A percentile compares a stretch with the other conserved stretches of the same genome.
Evolutionary conservation across 1,140 invertebrate species (phyloP).

Genomic region (Drosophila azteca): DNA sequence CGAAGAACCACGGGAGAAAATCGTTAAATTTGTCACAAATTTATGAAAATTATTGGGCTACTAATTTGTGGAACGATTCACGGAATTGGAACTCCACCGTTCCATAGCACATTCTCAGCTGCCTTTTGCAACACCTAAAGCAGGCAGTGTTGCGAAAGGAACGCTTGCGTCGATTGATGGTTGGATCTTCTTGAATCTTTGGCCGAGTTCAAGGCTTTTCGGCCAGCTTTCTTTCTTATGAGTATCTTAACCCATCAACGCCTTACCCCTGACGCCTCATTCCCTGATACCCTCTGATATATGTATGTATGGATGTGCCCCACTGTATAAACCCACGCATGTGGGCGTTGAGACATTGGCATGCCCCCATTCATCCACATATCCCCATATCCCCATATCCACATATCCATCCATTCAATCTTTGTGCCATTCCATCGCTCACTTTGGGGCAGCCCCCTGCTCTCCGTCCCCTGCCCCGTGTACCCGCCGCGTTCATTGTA

Average conservation of each 20-base stretch:
- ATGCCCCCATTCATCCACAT: conserved; percentile 57
- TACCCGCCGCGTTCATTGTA: background rate
- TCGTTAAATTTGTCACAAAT: conserved; percentile 55
- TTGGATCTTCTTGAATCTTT: too few relatives aligned
- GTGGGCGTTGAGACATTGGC: conserved; percentile 66
- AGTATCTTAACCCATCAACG: conserved; percentile 18
- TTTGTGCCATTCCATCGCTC: conserved; percentile 11
- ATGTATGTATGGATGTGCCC: too few relatives aligned
- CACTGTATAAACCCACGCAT: conserved; percentile 12
- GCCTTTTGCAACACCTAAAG: background rate
- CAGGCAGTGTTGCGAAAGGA: too few relatives aligned
- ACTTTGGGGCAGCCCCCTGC: background rate
- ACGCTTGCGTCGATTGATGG: background rate
- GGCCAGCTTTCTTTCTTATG: too few relatives aligned
- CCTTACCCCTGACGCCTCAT: background rate
- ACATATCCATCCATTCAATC: conserved; percentile 22
- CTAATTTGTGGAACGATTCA: conserved; percentile 30
- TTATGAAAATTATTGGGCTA: conserved; percentile 28
- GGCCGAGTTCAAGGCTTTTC: too few relatives aligned
- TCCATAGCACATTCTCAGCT: background rate
- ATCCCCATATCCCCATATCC: conserved; percentile 30
- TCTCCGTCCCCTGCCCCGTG: too few relatives aligned
- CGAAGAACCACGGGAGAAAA: conserved; percentile 15
- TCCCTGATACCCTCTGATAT: too few relatives aligned
- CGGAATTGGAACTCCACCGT: background rate